Evolutionary conservation across 2,888 invertebrate species (phyloP), one percentile per base, ranked within the genome.

Genomic region (Aplocera efformata): DNA sequence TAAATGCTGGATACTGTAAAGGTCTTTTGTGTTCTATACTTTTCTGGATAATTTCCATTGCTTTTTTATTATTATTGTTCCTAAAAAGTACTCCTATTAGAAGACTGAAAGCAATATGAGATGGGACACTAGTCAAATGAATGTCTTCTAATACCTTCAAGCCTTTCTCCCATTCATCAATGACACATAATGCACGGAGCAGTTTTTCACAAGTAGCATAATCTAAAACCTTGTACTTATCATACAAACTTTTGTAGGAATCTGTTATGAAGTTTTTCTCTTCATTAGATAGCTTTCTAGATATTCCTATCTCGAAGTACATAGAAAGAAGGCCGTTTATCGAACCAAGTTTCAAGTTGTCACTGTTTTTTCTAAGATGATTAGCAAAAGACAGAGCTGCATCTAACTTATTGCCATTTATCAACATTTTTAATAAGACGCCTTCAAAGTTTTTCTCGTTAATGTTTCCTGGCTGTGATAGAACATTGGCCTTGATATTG

Each of bases 151-250:
- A 66, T 7, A 94, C 75, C 50, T 90, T 83, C 0, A 91, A 35
- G 25, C 90, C 89, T 42, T 91, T 89, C 53, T 86, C 84, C 93
- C 94, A 95, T 50, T 91, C 79, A 38, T 86, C 69, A 6, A 93
- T 93, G 10, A 89, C 60, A 50, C 92, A 91, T 1, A 96, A 66
- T 0, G 90, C 94, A 44, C 78, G 74, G 39, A 94, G 82, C 4
- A 93, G 71, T 61, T 78, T 76, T 60, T 92, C 92, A 56, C 90
- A 89, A 9, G 92, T 92, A 1, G 61, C 63, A 8, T 74, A 72
- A 72, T 94, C 94, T 32, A 94, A 66, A 0, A 91, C 62, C 33
- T 90, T 84, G 66, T 92, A 89, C 48, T 90, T 86, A 20, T 79
- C 63, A 56, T 79, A 79, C 22, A 93, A 56, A 37, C 58, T 50